phyloP scores from a whole-genome alignment of 1,140 invertebrate genomes.

The Caenorhabditis remanei region DNA sequence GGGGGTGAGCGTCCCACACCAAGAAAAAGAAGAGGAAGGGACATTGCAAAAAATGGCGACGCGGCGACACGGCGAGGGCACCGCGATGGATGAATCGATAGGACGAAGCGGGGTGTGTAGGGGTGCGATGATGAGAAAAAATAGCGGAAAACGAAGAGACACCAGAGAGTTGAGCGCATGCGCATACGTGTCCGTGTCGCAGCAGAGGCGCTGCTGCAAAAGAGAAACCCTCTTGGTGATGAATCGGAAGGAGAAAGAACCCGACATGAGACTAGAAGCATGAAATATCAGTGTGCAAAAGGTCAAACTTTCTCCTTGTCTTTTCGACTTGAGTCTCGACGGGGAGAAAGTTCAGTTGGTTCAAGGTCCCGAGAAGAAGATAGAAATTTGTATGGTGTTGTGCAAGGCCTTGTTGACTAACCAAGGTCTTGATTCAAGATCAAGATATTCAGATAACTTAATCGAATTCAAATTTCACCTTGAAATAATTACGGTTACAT shows the following conservation, averaged over 20 bases:
- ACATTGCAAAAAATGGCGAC: constrained; percentile 9
- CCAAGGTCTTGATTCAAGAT: no score
- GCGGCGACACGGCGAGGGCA: constrained; percentile 15
- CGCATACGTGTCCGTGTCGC: constrained; percentile 41
- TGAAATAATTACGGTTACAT: neutral
- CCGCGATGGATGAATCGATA: constrained; percentile 49
- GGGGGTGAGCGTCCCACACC: neutral
- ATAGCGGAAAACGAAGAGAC: neutral
- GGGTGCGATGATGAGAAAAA: neutral
- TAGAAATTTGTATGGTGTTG: no score
- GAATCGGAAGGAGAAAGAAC: neutral
- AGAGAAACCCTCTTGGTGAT: constrained; percentile 1
- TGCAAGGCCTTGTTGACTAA: no score
- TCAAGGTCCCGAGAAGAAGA: neutral
- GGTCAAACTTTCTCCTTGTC: neutral
- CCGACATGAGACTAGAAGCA: neutral
- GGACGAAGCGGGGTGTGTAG: constrained; percentile 22
- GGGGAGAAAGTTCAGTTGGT: neutral
- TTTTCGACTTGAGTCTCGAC: neutral
- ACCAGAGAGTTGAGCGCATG: constrained; percentile 38
- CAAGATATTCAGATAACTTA: no score
- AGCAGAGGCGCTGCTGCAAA: neutral
- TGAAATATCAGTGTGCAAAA: constrained; percentile 21
- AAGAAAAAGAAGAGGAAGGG: neutral
- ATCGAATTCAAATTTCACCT: no score